Base-by-base conservation (phyloP, 2,797 vertebrate species). In the Zenarchopterus dispar region DNA sequence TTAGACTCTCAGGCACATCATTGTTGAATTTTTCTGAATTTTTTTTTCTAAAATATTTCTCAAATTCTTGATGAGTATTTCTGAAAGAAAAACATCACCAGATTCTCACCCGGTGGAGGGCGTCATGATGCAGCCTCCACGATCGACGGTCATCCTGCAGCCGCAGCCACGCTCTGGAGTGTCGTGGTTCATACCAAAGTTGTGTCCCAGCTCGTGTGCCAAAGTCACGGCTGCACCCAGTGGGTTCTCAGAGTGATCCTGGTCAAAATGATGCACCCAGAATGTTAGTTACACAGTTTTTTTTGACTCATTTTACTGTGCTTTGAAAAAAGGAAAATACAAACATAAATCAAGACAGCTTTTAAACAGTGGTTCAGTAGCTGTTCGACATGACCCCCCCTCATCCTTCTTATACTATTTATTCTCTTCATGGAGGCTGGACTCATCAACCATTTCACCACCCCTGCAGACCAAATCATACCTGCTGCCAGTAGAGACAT, bases 161-260 rank as follows among this genome's bases (percentile, higher is more conserved):
- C 94, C 95, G 17, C 97, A 99, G 48, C 97, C 97, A 1, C 97
- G 92, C 83, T 98, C 97, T 18, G 95, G 87, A 0, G 97, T 99
- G 82, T 99, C 97, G 0, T 99, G 97, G 77, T 99, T 99, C 97
- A 99, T 99, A 8, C 97, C 97, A 57, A 99, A 97, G 59, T 99
- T 99, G 92, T 99, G 97, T 31, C 97, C 97, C 52, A 99, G 92
- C 66, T 99, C 97, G 0, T 99, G 97, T 1, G 97, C 97, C 87
- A 99, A 88, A 3, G 97, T 99, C 75, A 99, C 97, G 0, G 97
- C 97, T 2, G 97, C 96, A 5, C 97, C 97, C 8, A 99, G 92
- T 2, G 97, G 96, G 73, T 96, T 98, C 73, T 98, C 97, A 0
- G 97, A 97, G 87, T 99, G 97, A 89, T 99, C 97, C 97, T 99